Conservation (phyloP, 2,113 vertebrate species). For the Crotalus helleri region DNA sequence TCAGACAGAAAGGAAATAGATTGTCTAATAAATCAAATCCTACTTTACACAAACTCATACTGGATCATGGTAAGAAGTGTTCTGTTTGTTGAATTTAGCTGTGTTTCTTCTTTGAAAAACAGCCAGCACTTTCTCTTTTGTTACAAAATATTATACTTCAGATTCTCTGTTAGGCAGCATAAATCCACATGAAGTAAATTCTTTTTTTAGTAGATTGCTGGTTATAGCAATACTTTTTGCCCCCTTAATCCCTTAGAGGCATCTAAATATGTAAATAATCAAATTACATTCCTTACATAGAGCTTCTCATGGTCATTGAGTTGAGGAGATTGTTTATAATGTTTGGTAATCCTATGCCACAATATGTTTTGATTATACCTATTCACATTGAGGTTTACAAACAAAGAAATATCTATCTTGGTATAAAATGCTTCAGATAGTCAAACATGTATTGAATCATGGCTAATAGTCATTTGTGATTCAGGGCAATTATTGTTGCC, state of each 20-base stretch:
- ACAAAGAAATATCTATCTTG: neutral
- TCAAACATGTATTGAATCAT: neutral
- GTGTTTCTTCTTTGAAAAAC: slow-evolving; percentile 42
- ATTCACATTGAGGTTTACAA: neutral
- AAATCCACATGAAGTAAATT: slow-evolving; percentile 27
- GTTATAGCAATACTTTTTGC: neutral
- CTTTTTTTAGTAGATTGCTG: slow-evolving; percentile 14
- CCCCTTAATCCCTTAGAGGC: neutral
- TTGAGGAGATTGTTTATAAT: neutral
- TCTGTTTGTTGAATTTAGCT: slow-evolving; percentile 48
- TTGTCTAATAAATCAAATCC: slow-evolving; percentile 44
- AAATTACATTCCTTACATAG: neutral
- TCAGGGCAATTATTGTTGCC: neutral
- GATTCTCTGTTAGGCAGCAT: slow-evolving; percentile 20
- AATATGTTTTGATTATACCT: neutral
- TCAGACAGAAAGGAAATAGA: slow-evolving; percentile 39
- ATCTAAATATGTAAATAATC: neutral
- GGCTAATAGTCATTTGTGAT: neutral
- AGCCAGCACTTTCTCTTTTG: slow-evolving; percentile 24
- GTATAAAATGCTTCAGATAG: neutral
- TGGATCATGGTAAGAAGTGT: slow-evolving; percentile 45
- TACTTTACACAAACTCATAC: slow-evolving; percentile 44
- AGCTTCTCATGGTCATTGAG: neutral
- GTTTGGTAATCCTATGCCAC: neutral
- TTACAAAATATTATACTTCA: slow-evolving; percentile 44